Conservation (phyloP, 64 coral and sea anemone genomes). For the Dendrophyllia cribrosa region DNA sequence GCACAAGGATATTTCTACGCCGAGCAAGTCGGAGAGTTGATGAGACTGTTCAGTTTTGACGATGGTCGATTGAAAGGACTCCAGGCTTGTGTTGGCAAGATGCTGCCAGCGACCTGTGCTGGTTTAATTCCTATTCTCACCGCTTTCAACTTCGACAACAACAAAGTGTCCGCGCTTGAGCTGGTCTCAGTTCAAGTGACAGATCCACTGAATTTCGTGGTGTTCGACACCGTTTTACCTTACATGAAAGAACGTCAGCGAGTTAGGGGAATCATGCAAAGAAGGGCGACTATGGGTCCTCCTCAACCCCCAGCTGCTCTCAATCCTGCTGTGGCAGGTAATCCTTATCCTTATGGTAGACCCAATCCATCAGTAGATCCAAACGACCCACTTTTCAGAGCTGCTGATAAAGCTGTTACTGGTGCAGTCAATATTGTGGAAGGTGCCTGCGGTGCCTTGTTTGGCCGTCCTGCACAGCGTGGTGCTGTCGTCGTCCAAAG, state of each 20-base stretch:
- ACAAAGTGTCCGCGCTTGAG: constrained; percentile 73
- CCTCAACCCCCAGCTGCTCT: constrained; percentile 46
- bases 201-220: constrained; percentile 83
- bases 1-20: constrained; percentile 89
- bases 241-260: constrained; percentile 71
- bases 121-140: constrained; percentile 68
- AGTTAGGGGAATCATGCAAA: constrained; percentile 77
- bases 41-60: constrained; percentile 71
- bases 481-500: constrained; percentile 68
- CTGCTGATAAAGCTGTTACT: constrained; percentile 71
- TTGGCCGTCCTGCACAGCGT: constrained; percentile 50
- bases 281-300: constrained; percentile 55
- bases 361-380: constrained; percentile 72
- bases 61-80: constrained; percentile 82
- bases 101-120: constrained; percentile 82
- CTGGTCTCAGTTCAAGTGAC: constrained; percentile 72
- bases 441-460: constrained; percentile 65
- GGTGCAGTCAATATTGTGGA: constrained; percentile 80
- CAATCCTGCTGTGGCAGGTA: constrained; percentile 40
- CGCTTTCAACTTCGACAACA: constrained; percentile 70
- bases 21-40: constrained; percentile 84
- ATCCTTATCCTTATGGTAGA: constrained; percentile 88
- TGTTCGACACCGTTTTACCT: constrained; percentile 77
- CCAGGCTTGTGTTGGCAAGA: constrained; percentile 80
- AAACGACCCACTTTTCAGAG: constrained; percentile 62